Percentiles rank a stretch among this genome's conserved stretches.
Evolutionary conservation across 2,797 vertebrate species (phyloP).

Genomic region (Phoebastria nigripes): DNA sequence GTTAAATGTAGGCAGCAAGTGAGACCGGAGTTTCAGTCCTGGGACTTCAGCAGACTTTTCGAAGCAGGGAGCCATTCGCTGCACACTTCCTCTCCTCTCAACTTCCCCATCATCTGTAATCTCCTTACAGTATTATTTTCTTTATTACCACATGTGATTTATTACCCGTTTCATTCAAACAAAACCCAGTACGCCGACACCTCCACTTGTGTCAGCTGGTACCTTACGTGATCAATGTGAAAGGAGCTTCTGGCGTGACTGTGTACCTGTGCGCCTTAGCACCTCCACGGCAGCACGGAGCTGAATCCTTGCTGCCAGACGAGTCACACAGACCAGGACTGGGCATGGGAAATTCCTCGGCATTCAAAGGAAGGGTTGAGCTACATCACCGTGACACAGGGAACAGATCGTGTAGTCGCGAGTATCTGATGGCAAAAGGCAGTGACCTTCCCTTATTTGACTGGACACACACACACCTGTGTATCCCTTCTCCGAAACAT

Average conservation of each 20-base stretch:
- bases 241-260: background rate
- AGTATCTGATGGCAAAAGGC: background rate
- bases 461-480: accelerated
- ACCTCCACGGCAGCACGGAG: background rate
- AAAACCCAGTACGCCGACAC: background rate
- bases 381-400: accelerated
- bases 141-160: background rate
- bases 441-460: background rate
- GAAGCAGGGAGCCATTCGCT: background rate
- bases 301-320: background rate
- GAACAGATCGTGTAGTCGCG: background rate
- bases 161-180: background rate
- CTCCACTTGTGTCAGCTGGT: background rate
- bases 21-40: background rate
- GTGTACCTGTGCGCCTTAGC: background rate
- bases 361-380: background rate
- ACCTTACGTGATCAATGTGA: background rate
- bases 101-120: background rate
- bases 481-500: background rate
- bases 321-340: background rate
- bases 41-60: background rate
- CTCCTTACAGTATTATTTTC: background rate
- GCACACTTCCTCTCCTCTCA: background rate
- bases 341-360: background rate
- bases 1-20: background rate